These are phyloP conservation scores for Danionella dracula DNA, from an alignment of 2,797 vertebrate genomes.

Conservation along the genomic window DNA sequence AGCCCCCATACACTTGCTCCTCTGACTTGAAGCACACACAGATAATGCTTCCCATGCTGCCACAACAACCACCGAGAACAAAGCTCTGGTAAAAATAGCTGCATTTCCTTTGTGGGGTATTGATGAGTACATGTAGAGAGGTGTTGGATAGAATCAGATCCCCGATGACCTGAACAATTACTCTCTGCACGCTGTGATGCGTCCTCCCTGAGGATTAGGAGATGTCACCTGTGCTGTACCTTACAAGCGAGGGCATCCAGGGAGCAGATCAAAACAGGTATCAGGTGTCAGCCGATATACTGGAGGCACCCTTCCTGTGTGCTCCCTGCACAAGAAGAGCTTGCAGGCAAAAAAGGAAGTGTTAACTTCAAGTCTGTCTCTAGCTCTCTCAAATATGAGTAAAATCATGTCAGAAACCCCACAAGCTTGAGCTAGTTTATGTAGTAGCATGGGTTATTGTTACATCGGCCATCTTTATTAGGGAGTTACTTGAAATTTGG, in stretches of 20 bases:
- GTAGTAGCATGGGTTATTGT: too few species aligned
- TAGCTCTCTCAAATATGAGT: constrained; percentile 15
- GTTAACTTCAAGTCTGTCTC: constrained; percentile 37
- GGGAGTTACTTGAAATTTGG: too few species aligned
- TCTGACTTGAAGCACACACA: not conserved
- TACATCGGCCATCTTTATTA: too few species aligned
- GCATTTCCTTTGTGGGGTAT: constrained; percentile 17
- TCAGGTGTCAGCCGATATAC: constrained; percentile 30
- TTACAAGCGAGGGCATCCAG: not conserved
- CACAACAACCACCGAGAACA: constrained; percentile 38
- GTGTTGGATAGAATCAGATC: constrained; percentile 8
- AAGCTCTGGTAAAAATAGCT: constrained; percentile 38
- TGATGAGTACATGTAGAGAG: constrained; percentile 4
- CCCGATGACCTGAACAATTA: constrained; percentile 19
- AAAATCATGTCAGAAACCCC: constrained; percentile 1
- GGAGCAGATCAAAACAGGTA: constrained; percentile 44
- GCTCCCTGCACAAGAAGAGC: constrained; percentile 15
- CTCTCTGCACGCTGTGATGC: not conserved
- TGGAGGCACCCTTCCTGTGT: constrained; percentile 18
- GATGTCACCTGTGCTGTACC: constrained; percentile 16
- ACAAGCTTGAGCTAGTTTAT: constrained; percentile 42
- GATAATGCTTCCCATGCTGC: constrained; percentile 39
- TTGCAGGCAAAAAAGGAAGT: constrained; percentile 28
- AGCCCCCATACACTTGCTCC: constrained; percentile 15
- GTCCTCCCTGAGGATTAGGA: constrained; percentile 12